Percentiles rank a stretch among this genome's conserved stretches.
Conservation (phyloP, 2,113 vertebrate species). For the Ptychochromis oligacanthus region DNA sequence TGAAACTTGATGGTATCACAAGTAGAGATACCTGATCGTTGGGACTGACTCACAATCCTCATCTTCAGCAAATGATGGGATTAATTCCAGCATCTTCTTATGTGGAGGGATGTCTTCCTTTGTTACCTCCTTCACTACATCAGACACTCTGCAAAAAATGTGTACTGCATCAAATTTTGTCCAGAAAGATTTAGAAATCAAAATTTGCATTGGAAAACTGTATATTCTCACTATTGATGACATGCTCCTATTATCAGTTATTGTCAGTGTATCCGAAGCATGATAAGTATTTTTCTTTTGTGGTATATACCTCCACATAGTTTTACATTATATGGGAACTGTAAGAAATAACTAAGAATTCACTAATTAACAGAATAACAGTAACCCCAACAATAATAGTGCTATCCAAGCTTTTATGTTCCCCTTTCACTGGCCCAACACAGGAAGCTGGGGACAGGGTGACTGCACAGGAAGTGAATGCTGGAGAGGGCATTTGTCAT, state of each 20-base stretch:
- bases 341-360: neutral
- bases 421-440: conserved; percentile 19
- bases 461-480: conserved; percentile 63
- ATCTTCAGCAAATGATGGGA: conserved; percentile 80
- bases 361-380: neutral
- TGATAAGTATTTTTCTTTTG: neutral
- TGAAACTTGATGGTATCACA: conserved; percentile 40
- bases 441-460: conserved; percentile 44
- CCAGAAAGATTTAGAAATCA: neutral
- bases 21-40: conserved; percentile 70
- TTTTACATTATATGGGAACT: neutral
- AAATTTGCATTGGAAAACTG: neutral
- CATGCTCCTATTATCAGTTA: neutral
- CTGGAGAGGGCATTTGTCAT: conserved; percentile 59
- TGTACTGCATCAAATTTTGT: neutral
- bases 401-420: neutral
- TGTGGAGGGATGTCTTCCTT: conserved; percentile 46
- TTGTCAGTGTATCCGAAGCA: too few species aligned
- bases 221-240: neutral
- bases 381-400: neutral
- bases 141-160: conserved; percentile 77
- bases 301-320: neutral
- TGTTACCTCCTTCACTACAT: conserved; percentile 68
- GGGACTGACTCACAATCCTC: conserved; percentile 65
- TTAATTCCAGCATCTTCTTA: conserved; percentile 78